Evolutionary conservation across 1,140 invertebrate genomes (phyloP).

Genomic region (Papilio machaon): DNA sequence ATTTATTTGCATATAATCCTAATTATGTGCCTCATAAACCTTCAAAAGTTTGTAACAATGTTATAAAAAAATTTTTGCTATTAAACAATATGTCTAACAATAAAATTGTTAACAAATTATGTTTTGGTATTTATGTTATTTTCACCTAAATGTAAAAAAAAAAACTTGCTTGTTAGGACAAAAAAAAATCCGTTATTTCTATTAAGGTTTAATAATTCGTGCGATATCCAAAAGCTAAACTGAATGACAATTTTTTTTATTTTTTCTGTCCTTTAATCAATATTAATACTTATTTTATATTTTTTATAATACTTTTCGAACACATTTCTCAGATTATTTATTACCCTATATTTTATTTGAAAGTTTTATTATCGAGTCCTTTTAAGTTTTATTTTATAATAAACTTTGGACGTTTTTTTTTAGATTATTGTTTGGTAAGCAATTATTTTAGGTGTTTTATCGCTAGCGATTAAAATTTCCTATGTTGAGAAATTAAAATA

Average conservation of each 20-base stretch:
- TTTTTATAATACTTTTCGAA: slow-evolving; percentile 25
- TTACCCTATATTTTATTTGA: slow-evolving; percentile 8
- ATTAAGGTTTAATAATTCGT: neutral
- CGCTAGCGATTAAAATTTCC: neutral
- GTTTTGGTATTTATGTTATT: slow-evolving; percentile 44
- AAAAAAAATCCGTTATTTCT: neutral
- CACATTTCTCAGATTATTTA: slow-evolving; percentile 10
- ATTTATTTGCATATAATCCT: neutral
- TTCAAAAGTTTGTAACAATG: slow-evolving; percentile 24
- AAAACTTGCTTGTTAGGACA: neutral
- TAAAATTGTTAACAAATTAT: slow-evolving; percentile 37
- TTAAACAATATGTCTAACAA: slow-evolving; percentile 24
- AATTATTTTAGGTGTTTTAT: neutral
- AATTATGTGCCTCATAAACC: slow-evolving; percentile 28
- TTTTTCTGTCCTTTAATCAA: neutral
- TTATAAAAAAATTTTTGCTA: slow-evolving; percentile 28
- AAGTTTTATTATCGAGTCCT: neutral
- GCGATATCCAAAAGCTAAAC: neutral
- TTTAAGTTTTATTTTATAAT: neutral
- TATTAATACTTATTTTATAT: neutral
- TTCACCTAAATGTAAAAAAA: slow-evolving; percentile 51
- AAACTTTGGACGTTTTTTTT: neutral
- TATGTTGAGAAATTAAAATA: neutral
- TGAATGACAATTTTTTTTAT: neutral
- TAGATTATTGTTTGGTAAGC: neutral